phyloP scores from a whole-genome alignment of 1,140 invertebrate species.

The Schlechtendalia chinensis region DNA sequence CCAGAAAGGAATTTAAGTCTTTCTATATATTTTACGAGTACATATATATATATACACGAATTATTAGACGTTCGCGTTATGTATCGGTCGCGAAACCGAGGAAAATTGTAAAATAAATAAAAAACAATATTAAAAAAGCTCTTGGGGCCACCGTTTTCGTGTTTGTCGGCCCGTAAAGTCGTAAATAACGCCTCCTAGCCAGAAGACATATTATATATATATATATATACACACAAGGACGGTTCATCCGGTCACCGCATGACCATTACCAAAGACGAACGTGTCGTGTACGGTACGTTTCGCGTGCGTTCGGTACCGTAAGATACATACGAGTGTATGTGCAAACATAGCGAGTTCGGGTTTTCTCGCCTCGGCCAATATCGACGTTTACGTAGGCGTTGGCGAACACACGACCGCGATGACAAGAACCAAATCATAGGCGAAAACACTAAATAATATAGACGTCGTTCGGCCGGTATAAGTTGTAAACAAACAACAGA shows the following conservation, averaged over 20 bases:
- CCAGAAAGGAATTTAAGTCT: too few species aligned
- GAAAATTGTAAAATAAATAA: slow-evolving; percentile 7
- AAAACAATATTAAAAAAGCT: slow-evolving; percentile 7
- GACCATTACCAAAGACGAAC: background rate
- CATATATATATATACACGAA: background rate
- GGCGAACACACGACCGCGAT: too few species aligned
- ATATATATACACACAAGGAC: background rate
- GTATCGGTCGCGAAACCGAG: background rate
- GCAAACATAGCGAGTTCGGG: background rate
- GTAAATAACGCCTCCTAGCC: slow-evolving; percentile 27
- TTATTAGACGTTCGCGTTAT: background rate
- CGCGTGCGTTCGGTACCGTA: too few species aligned
- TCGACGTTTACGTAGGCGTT: too few species aligned
- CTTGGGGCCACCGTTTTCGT: slow-evolving; percentile 9
- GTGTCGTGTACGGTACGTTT: background rate
- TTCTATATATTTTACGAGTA: too few species aligned
- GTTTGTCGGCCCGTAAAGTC: slow-evolving; percentile 7
- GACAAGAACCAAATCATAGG: too few species aligned
- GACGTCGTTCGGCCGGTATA: too few species aligned
- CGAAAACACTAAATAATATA: too few species aligned
- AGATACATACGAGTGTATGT: background rate
- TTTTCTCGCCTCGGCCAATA: background rate
- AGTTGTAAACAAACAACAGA: too few species aligned
- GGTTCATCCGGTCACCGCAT: background rate
- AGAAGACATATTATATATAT: background rate